Evolutionary conservation across 2,113 vertebrate species (phyloP), one percentile per base, ranked within the genome.

Genomic region (Myxocyprinus asiaticus): DNA sequence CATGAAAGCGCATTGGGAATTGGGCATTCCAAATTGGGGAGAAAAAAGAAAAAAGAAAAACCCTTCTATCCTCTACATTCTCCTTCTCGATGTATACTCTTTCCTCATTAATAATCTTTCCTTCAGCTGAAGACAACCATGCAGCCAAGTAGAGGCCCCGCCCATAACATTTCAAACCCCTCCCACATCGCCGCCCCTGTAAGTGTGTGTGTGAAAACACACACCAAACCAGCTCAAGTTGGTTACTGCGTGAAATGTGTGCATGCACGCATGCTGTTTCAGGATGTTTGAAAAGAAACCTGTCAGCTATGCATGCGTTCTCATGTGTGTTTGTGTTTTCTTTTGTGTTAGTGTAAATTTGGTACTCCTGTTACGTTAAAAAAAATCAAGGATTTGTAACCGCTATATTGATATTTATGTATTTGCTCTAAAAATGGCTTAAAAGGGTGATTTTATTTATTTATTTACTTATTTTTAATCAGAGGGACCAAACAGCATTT

Each of bases 111-210:
- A 67, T 9, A 15, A 67, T 67, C 12, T 73, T 55, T 84, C 76
- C 3, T 85, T 86, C 90, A 95, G 95, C 93, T 88, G 88, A 94
- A 94, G 94, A 91, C 89, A 0, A 85, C 79, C 83, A 85, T 92
- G 85, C 91, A 91, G n/a, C 88, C 88, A 68, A 79, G 83, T 85
- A 91, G 89, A 90, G 89, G 82, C 78, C 50, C 78, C 9, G 81
- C 81, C 76, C 73, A 87, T 85, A 88, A 94, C 90, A 83, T 81
- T 84, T 89, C 89, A 83, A 88, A 83, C 81, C 91, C 80, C 33
- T 78, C 82, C 6, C 59, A 80, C 78, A 47, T 33, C 67, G 67
- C 71, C 58, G 64, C 72, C 9, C 22, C 71, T 84, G 83, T 84
- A 84, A 84, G 83, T 81, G 81, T 76, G 79, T 77, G 51, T 78